A percentile compares a stretch with the other conserved stretches of the same genome.
These are phyloP conservation scores for Xanthorhoe designata DNA, from an alignment of 2,888 invertebrate species.

Conservation along the genomic window DNA sequence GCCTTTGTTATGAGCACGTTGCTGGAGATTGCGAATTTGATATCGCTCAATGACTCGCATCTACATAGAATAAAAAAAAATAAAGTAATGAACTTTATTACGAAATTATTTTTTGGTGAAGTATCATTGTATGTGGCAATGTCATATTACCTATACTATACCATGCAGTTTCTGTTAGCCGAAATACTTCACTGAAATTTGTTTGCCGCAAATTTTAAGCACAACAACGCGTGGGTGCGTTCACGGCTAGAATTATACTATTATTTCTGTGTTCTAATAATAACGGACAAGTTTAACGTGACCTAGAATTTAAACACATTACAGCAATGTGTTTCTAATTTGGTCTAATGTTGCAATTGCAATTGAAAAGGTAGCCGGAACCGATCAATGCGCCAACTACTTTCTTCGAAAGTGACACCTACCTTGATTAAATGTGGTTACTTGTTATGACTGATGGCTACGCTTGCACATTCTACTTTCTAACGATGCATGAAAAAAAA, in stretches of 20 bases:
- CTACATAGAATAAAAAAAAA: constrained; percentile 1
- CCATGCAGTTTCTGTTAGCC: constrained; percentile 8
- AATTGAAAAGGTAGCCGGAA: constrained; percentile 38
- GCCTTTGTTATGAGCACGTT: constrained; percentile 41
- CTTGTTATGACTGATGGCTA: constrained; percentile 34
- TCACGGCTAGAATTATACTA: constrained; percentile 45
- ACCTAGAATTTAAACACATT: constrained; percentile 37
- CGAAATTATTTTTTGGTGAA: neutral
- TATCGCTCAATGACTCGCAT: constrained; percentile 4
- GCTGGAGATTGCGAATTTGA: constrained; percentile 34
- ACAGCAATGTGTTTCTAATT: constrained; percentile 28
- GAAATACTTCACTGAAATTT: neutral
- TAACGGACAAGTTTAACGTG: constrained; percentile 38
- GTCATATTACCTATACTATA: neutral
- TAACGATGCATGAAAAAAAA: constrained; percentile 29
- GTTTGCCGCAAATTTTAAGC: constrained; percentile 42
- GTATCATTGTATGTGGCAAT: neutral
- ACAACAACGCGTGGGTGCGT: constrained; percentile 51
- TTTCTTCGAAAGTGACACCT: constrained; percentile 44
- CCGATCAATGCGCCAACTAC: constrained; percentile 33
- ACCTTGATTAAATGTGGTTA: constrained; percentile 37
- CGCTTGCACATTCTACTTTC: constrained; percentile 36
- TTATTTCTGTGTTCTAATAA: constrained; percentile 31
- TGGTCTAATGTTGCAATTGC: constrained; percentile 32
- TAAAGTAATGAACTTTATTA: neutral